A percentile compares a stretch with the other conserved stretches of the same genome.
These are phyloP conservation scores for Telmatherina bonti DNA, from an alignment of 2,797 vertebrate genomes.

Conservation along the genomic window DNA sequence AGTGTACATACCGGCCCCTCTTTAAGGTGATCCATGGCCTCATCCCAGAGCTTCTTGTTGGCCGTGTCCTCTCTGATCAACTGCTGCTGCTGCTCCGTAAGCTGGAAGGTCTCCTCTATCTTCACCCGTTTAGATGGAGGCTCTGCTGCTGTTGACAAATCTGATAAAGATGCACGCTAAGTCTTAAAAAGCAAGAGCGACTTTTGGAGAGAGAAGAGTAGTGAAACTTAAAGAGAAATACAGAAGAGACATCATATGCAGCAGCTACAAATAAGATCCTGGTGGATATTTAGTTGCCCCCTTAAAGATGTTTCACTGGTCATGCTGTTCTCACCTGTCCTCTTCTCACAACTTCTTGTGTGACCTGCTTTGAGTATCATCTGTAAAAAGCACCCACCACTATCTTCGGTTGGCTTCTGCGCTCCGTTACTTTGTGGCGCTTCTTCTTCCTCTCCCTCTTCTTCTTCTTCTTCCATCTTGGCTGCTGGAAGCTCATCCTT, in stretches of 20 bases:
- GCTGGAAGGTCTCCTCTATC: conserved; percentile 91
- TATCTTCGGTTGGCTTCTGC: conserved; percentile 70
- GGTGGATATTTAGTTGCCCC: conserved; percentile 8
- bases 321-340: conserved; percentile 52
- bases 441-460: no score
- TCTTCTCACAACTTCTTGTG: conserved; percentile 53
- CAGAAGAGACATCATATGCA: neutral
- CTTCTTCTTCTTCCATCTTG: conserved; percentile 57
- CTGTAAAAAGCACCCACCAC: conserved; percentile 68
- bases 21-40: conserved; percentile 90
- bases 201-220: neutral
- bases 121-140: conserved; percentile 87
- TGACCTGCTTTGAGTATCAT: conserved; percentile 62
- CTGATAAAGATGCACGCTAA: conserved; percentile 42
- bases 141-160: conserved; percentile 58
- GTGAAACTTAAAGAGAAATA: neutral
- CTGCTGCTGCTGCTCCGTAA: conserved; percentile 91
- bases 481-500: conserved; percentile 50
- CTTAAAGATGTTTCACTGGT: conserved; percentile 4
- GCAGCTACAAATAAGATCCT: neutral
- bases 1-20: conserved; percentile 90
- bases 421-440: conserved; percentile 77
- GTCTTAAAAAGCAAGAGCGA: neutral
- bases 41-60: conserved; percentile 98
- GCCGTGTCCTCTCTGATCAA: conserved; percentile 91